Base-by-base conservation (phyloP, 1,140 invertebrate species). In the Radopholus similis region DNA sequence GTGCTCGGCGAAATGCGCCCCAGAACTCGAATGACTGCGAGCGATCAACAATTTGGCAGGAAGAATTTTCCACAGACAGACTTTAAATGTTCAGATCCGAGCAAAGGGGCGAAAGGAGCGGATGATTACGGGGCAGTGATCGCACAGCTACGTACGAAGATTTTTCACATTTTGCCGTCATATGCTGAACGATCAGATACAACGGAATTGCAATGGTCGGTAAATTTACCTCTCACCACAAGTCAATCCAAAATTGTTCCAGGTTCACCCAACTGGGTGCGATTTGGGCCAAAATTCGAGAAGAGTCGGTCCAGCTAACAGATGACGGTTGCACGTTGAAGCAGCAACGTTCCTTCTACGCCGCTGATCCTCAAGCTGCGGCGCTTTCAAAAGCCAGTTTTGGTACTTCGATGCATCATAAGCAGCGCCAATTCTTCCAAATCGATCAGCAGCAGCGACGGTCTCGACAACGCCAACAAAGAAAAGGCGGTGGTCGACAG, bases 1-100 rank as follows among this genome's bases (percentile, higher is more conserved):
- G 11, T 77, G 26, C 40, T 77, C 30, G 65, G 53, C 28, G 75
- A 75, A 26, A 40, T 75, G 13, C 37, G 38, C 28, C 74, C 70
- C 8, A 44, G 67, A 23, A 70, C 58, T 4, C 26, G 58, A 30
- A 62, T 30, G 18, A 40, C 32, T 47, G 38, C 21, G 28, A 18
- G 23, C 30, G 42, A 42, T 32, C 11, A 2, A 18, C 11, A 59
- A 11, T 59, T 59, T 59, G n/a, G 1, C 5, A n/a, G 35, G 35
- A 53, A 53, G 13, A 28, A 53, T 13, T 6, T 15, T 53, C 13
- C 28, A 3, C 13, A 18, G 35, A 23, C 4, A 4, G 2, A 4
- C 35, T 13, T 32, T 4, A 9, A 30, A 4, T 8, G 28, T 53
- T 18, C 18, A 53, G 51, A 53, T 53, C 30, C 51, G 15, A 30